Conservation (phyloP, 2,888 invertebrate genomes). For the Nebria brevicollis region DNA sequence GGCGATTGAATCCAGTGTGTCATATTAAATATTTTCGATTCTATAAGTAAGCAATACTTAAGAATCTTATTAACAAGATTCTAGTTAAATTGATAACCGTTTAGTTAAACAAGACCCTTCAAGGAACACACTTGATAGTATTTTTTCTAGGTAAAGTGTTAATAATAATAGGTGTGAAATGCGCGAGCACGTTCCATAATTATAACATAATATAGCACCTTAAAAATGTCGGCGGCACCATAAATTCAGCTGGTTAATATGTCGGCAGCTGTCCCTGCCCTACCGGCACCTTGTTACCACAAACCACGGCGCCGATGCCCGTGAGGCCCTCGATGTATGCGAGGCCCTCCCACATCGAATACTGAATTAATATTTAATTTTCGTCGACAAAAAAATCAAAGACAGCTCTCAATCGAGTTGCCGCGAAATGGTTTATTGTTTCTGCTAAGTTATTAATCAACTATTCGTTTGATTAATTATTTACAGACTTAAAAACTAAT, state of each 20-base stretch:
- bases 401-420: background rate
- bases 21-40: background rate
- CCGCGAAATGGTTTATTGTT: slow-evolving; percentile 1
- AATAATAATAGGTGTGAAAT: slow-evolving; percentile 19
- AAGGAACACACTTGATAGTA: background rate
- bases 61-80: background rate
- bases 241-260: slow-evolving; percentile 13
- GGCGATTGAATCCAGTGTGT: too few relatives aligned
- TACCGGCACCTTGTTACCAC: slow-evolving; percentile 18
- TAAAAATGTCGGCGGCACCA: slow-evolving; percentile 15
- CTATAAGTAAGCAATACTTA: background rate
- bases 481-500: background rate
- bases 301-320: background rate
- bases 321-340: background rate
- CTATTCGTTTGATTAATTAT: background rate
- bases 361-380: slow-evolving; percentile 46
- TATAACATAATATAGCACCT: slow-evolving; percentile 30
- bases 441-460: background rate
- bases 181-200: slow-evolving; percentile 19
- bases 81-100: background rate
- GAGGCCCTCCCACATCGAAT: slow-evolving; percentile 43
- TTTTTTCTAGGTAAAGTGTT: slow-evolving; percentile 16
- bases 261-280: slow-evolving; percentile 16
- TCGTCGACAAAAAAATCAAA: slow-evolving; percentile 25
- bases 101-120: background rate